A percentile compares a stretch with the other conserved stretches of the same genome.
phyloP scores from a whole-genome alignment of 2,888 invertebrate genomes.

The Trachelus stipa region DNA sequence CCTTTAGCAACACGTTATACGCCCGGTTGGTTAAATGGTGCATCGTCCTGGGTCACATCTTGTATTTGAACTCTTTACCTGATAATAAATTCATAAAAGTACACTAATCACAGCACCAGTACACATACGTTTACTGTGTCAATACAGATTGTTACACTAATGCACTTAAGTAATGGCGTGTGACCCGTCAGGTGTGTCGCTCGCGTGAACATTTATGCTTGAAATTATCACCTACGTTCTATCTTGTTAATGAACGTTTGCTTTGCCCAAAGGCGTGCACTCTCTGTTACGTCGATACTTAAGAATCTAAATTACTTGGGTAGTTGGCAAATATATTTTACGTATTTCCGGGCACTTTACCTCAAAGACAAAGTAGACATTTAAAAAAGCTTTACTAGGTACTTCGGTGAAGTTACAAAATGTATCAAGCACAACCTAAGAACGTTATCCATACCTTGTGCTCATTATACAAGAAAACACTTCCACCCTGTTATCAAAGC shows the following conservation, averaged over 20 bases:
- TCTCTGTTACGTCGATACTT: neutral
- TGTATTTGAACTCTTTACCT: neutral
- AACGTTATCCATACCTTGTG: neutral
- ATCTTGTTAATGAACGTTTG: neutral
- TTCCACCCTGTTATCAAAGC: neutral
- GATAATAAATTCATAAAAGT: neutral
- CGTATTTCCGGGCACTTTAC: neutral
- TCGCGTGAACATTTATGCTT: neutral
- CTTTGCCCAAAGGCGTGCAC: neutral
- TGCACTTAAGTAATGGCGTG: neutral
- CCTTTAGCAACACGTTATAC: neutral
- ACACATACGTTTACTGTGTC: neutral
- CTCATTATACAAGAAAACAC: neutral
- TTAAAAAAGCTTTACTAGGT: neutral
- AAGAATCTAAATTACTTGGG: neutral
- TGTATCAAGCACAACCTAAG: neutral
- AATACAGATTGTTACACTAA: neutral
- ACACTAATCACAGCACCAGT: neutral
- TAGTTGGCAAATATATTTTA: neutral
- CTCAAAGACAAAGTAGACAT: neutral
- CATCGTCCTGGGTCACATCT: neutral
- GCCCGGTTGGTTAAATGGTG: neutral
- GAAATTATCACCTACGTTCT: neutral
- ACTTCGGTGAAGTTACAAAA: neutral
- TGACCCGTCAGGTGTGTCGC: neutral